phyloP scores from a whole-genome alignment of 1,140 invertebrate genomes.

The Venturia canescens region DNA sequence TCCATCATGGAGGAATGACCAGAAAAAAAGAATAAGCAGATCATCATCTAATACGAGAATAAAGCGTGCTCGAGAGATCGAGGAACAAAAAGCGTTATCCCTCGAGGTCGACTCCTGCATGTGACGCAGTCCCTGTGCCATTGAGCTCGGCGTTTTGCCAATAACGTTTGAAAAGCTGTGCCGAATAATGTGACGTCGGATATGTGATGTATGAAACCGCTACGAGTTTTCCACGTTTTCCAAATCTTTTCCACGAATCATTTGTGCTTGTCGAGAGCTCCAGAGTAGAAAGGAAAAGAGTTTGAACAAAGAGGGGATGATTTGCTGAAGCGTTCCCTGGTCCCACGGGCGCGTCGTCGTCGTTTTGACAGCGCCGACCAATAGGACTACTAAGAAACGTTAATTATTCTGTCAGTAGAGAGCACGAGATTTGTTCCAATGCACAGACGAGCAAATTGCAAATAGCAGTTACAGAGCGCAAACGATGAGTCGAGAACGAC shows the following conservation, averaged over 20 bases:
- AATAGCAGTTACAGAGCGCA: background rate
- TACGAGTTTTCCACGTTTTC: background rate
- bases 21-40: background rate
- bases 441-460: background rate
- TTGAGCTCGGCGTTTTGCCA: slow-evolving; percentile 64
- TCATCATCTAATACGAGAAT: slow-evolving; percentile 12
- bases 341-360: background rate
- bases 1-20: background rate
- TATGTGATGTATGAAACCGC: slow-evolving; percentile 51
- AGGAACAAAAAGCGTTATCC: slow-evolving; percentile 44
- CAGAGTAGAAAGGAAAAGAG: background rate
- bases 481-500: background rate
- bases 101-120: slow-evolving; percentile 21
- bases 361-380: background rate
- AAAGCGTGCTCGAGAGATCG: background rate
- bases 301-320: background rate
- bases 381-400: background rate
- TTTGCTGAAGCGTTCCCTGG: background rate
- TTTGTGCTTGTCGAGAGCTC: background rate
- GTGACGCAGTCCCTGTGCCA: slow-evolving; percentile 46
- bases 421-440: background rate
- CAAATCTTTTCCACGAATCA: background rate
- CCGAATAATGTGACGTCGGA: slow-evolving; percentile 58
- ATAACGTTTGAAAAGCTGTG: slow-evolving; percentile 63
- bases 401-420: slow-evolving; percentile 4